Base-by-base conservation (phyloP, 2,888 invertebrate genomes). In the Sepioteuthis lessoniana region DNA sequence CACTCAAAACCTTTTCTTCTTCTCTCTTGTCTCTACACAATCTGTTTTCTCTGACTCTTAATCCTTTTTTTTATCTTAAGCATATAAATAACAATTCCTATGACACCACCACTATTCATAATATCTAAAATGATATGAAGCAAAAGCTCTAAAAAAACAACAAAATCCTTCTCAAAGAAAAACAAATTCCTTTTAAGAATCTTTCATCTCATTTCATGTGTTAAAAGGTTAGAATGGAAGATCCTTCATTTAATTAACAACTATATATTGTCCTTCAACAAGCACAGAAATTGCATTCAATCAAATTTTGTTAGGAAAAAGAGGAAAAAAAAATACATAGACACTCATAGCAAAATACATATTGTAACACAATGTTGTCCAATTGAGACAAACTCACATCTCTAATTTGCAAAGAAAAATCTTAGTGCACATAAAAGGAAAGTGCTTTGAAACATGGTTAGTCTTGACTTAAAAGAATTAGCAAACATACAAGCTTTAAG, bases 401-500 rank as follows among this genome's bases (percentile, higher is more conserved):
- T 76, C 76, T n/a, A 76, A 76, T 76, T 76, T n/a, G 76, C 76
- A 76, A n/a, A 76, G 76, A 76, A 76, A 76, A n/a, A 76, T 76
- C 76, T 13, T 76, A n/a, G 76, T 76, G n/a, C 76, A 35, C n/a
- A 76, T 76, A n/a, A 76, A 35, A 76, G 76, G 76, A 35, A 76
- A 76, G n/a, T 35, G 76, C 76, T 76, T 76, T 35, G n/a, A 76
- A 76, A 76, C 19, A 76, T n/a, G n/a, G n/a, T 76, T 76, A 76
- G 76, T 76, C n/a, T 76, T 35, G 76, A n/a, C 35, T 76, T 76
- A 76, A 76, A 76, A 76, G 76, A 76, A 76, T 76, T 76, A 76
- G 16, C n/a, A 25, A 76, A 10, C n/a, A n/a, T 35, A 76, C 76
- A 35, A 35, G 76, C n/a, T 76, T n/a, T 76, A 76, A 76, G n/a